phyloP scores from a whole-genome alignment of 2,113 vertebrate genomes.

The Colinus virginianus region DNA sequence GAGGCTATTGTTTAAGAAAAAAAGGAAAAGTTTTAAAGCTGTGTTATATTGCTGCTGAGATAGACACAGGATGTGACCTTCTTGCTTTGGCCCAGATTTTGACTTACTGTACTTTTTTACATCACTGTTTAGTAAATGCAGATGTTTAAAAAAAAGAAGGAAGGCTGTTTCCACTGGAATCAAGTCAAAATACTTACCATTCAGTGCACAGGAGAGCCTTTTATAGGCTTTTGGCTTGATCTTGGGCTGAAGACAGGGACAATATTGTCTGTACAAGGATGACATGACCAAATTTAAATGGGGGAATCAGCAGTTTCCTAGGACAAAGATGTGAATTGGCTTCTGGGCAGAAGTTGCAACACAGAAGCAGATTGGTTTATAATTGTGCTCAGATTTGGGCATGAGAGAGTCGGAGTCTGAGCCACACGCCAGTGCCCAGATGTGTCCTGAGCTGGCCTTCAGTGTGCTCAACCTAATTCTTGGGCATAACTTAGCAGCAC shows the following conservation, averaged over 20 bases:
- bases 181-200: slow-evolving; percentile 28
- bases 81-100: slow-evolving; percentile 45
- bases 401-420: neutral
- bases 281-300: neutral
- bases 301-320: slow-evolving; percentile 16
- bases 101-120: slow-evolving; percentile 33
- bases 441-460: neutral
- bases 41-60: slow-evolving; percentile 17
- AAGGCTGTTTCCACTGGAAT: slow-evolving; percentile 53
- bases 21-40: neutral
- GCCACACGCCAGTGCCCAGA: neutral
- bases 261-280: slow-evolving; percentile 39
- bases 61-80: slow-evolving; percentile 60
- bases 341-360: neutral
- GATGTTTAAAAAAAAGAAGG: slow-evolving; percentile 47
- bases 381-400: neutral
- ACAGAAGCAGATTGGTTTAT: neutral
- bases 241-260: slow-evolving; percentile 27
- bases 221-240: slow-evolving; percentile 35
- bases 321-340: neutral
- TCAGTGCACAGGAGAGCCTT: slow-evolving; percentile 43
- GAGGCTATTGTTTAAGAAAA: neutral
- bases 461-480: neutral
- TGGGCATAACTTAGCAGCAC: neutral
- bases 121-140: slow-evolving; percentile 65